Evolutionary conservation across 2,113 vertebrate species (phyloP).

Genomic region (Okapia johnstoni): DNA sequence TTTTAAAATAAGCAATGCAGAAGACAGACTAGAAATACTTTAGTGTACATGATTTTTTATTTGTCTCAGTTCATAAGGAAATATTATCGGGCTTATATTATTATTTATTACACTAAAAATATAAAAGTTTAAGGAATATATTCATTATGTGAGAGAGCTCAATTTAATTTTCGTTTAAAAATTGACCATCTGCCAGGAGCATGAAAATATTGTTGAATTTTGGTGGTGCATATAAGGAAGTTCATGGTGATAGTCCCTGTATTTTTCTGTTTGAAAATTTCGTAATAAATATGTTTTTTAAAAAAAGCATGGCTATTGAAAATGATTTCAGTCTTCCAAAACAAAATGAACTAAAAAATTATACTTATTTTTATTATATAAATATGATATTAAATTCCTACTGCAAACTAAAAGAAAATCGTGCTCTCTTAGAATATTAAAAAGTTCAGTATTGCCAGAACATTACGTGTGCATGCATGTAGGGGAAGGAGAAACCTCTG

Average conservation of each 20-base stretch:
- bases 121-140: neutral
- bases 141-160: neutral
- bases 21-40: neutral
- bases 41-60: neutral
- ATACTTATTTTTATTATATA: neutral
- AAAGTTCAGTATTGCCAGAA: neutral
- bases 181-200: neutral
- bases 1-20: conserved; percentile 70
- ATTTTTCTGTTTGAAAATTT: conserved; percentile 9
- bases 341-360: neutral
- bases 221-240: neutral
- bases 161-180: neutral
- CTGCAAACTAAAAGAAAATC: neutral
- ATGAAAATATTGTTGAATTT: neutral
- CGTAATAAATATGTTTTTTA: neutral
- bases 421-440: neutral
- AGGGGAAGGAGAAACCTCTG: neutral
- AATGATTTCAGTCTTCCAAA: neutral
- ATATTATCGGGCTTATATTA: neutral
- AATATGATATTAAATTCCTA: neutral
- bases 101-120: conserved; percentile 12
- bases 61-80: conserved; percentile 20
- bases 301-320: neutral
- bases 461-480: neutral
- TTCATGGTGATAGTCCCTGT: neutral